Evolutionary conservation across 1,140 invertebrate genomes (phyloP).

Genomic region (Matsumurasca onukii): DNA sequence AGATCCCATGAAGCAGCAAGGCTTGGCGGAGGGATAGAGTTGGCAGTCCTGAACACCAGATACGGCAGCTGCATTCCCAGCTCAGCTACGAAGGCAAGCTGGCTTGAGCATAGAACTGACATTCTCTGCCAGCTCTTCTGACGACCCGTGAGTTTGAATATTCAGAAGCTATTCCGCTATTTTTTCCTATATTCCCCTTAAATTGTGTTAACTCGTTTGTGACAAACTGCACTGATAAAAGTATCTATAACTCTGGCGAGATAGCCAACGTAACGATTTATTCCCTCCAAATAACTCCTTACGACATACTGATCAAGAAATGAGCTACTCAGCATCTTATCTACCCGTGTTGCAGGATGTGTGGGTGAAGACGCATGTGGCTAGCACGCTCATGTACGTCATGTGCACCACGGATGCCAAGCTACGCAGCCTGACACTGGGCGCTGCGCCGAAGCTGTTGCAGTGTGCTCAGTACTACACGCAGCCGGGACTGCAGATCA

Average conservation of each 20-base stretch:
- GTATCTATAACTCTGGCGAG: no score
- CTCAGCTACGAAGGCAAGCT: slow-evolving; percentile 14
- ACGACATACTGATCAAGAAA: no score
- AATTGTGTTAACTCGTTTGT: no score
- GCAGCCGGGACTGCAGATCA: slow-evolving; percentile 1
- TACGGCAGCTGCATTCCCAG: not conserved
- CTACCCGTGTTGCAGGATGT: no score
- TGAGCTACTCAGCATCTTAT: no score
- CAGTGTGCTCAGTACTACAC: not conserved
- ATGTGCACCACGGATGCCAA: not conserved
- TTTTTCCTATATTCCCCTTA: no score
- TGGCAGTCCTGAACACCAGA: slow-evolving; percentile 16
- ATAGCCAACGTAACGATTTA: no score
- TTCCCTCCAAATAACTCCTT: no score
- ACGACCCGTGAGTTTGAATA: not conserved
- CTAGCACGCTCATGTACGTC: not conserved
- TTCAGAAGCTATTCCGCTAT: no score
- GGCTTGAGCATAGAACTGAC: not conserved
- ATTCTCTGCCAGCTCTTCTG: slow-evolving; percentile 4
- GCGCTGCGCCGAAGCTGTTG: not conserved
- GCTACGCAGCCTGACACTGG: not conserved
- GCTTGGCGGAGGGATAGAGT: not conserved
- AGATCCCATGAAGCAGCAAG: not conserved
- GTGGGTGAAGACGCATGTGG: not conserved
- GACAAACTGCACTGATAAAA: no score